Evolutionary conservation across 2,113 vertebrate species (phyloP), one percentile per base, ranked within the genome.

Genomic region (Bubo bubo): DNA sequence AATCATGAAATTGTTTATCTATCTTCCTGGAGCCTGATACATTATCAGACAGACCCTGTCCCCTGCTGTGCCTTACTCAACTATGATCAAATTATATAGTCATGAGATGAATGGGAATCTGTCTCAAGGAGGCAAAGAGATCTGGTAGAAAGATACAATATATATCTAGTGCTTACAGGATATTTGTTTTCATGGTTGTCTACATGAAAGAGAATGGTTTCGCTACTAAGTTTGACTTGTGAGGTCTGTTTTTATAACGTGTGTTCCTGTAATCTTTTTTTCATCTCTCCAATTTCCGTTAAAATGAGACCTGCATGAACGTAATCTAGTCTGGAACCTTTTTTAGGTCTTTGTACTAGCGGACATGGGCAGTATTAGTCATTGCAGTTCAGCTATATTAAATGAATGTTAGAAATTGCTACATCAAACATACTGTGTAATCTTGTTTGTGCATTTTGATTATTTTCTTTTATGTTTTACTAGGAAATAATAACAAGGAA

Each of bases 131-230:
- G 98, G 98, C 97, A 98, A 97, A 98, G 98, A 99, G 99, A 99
- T 99, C 92, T 97, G 97, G 96, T 97, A 94, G 97, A 97, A 98
- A 99, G 99, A 99, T 99, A 99, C 84, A 97, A 86, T 97, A 93
- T 96, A 85, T 98, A 97, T 98, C 97, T 98, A 88, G 96, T 97
- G 97, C 98, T 98, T 98, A 99, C 99, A 99, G 99, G 99, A 99
- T 99, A 99, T 99, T 99, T 99, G 99, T 99, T 99, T 99, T 98
- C 98, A 97, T 98, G 98, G 98, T 87, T 98, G 96, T 97, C 98
- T 98, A 98, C 98, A 98, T 98, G 98, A 98, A 98, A 97, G 98
- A 98, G 97, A 98, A 96, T 95, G 88, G 91, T 92, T 98, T 98
- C 89, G 95, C 98, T 98, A 98, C 98, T 97, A 98, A 95, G 93